Base-by-base conservation (phyloP, 2,888 invertebrate species). In the Nomada fabriciana region DNA sequence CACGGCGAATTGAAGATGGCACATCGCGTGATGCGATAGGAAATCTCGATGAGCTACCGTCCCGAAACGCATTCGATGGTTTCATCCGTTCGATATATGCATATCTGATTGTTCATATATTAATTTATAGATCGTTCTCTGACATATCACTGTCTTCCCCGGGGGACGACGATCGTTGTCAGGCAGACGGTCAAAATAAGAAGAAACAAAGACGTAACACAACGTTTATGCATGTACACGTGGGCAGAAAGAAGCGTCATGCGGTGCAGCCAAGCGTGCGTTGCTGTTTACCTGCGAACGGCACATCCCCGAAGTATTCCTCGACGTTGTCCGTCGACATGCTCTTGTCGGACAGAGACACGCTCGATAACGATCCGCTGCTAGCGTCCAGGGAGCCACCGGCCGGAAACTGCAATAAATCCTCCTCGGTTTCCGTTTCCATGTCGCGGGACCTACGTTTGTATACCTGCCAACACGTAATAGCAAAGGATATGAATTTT, bases 321-420 rank as follows among this genome's bases (percentile, higher is more conserved):
- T 98, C 97, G 79, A 97, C 97, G 94, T 97, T 97, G 94, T 98
- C 98, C 9, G 97, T 96, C 87, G 97, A 97, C 86, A 97, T 97
- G 92, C 97, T 97, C 92, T 95, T 95, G 93, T 98, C 96, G 78
- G 96, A 96, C 67, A 96, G 94, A 3, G 96, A 96, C 67, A 96
- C 95, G 92, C 96, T 96, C 87, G 96, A 96, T 76, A 97, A 95
- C 11, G 97, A 97, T 68, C 97, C 97, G 88, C 96, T 97, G 86
- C 96, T 96, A 67, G 95, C 95, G 86, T 95, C 95, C 87, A 94
- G 90, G 71, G 93, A 93, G 75, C 92, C 93, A 79, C 91, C 90
- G 71, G 94, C 95, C 81, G 94, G 94, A 91, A 95, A 95, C 89
- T 95, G 94, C 89, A 95, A 91, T 83, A 95, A 91, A 83, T 95